Conservation (phyloP, 2,113 vertebrate genomes). For the Plestiodon gilberti region DNA sequence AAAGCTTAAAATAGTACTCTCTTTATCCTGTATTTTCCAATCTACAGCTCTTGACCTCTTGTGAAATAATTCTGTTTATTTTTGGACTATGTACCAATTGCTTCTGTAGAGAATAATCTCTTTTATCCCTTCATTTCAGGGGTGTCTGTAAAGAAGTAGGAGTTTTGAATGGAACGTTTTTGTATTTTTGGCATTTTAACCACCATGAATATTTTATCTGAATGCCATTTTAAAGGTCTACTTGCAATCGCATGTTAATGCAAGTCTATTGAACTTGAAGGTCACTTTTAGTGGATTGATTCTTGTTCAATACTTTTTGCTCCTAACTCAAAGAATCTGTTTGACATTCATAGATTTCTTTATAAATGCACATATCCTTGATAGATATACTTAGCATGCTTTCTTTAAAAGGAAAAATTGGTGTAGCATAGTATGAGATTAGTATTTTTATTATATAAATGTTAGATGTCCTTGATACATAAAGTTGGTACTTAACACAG, state of each 20-base stretch:
- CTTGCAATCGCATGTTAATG: constrained; percentile 7
- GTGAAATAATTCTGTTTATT: constrained; percentile 18
- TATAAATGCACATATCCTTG: neutral
- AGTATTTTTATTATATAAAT: constrained; percentile 27
- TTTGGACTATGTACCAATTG: neutral
- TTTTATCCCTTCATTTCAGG: constrained; percentile 11
- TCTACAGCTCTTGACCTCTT: neutral
- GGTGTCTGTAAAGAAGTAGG: neutral
- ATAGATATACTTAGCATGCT: constrained; percentile 11
- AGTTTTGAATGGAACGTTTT: constrained; percentile 12
- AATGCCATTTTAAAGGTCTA: constrained; percentile 38
- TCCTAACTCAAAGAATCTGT: constrained; percentile 14
- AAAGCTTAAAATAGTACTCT: constrained; percentile 10
- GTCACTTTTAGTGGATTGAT: constrained; percentile 25
- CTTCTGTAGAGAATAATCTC: neutral
- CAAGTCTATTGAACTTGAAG: constrained; percentile 11
- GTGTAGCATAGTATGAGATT: neutral
- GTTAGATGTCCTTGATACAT: neutral
- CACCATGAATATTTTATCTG: constrained; percentile 26
- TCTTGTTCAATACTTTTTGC: constrained; percentile 9
- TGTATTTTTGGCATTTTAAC: constrained; percentile 23
- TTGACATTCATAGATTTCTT: constrained; percentile 36
- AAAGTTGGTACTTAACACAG: neutral
- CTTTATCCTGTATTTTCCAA: neutral
- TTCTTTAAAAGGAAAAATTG: constrained; percentile 20